phyloP scores from a whole-genome alignment of 2,113 vertebrate species.

The Penelope pileata region DNA sequence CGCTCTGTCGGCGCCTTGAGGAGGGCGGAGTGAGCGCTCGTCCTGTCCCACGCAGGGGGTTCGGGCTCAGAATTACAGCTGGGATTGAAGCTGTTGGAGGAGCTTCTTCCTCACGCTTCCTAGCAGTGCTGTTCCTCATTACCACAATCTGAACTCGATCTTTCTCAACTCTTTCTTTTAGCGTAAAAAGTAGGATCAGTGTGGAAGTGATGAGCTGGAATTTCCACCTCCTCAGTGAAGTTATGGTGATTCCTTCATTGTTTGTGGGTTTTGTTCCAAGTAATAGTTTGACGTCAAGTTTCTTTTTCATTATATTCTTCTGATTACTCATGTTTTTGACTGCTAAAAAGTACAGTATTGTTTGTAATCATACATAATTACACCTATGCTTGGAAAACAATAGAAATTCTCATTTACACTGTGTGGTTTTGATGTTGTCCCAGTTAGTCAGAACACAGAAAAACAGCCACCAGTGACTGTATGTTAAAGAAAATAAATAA shows the following conservation, averaged over 20 bases:
- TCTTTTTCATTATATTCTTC: background rate
- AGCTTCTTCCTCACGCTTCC: background rate
- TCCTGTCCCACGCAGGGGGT: background rate
- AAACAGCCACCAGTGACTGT: background rate
- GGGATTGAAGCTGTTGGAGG: background rate
- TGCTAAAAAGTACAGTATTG: background rate
- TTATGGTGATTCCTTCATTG: background rate
- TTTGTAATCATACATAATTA: slow-evolving; percentile 38
- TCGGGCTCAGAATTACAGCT: background rate
- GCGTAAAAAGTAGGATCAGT: background rate
- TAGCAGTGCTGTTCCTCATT: background rate
- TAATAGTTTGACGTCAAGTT: background rate
- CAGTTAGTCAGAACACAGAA: background rate
- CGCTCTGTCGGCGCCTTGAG: background rate
- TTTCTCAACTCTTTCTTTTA: background rate
- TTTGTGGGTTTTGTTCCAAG: background rate
- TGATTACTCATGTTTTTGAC: slow-evolving; percentile 4
- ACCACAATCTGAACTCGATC: background rate
- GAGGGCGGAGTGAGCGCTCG: background rate
- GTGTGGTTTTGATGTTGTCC: background rate
- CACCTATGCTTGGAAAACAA: slow-evolving; percentile 18
- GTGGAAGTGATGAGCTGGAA: background rate
- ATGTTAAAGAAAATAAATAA: background rate
- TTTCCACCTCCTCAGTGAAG: background rate
- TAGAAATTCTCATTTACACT: background rate